Base-by-base conservation (phyloP, 2,113 vertebrate genomes). In the Conger conger region DNA sequence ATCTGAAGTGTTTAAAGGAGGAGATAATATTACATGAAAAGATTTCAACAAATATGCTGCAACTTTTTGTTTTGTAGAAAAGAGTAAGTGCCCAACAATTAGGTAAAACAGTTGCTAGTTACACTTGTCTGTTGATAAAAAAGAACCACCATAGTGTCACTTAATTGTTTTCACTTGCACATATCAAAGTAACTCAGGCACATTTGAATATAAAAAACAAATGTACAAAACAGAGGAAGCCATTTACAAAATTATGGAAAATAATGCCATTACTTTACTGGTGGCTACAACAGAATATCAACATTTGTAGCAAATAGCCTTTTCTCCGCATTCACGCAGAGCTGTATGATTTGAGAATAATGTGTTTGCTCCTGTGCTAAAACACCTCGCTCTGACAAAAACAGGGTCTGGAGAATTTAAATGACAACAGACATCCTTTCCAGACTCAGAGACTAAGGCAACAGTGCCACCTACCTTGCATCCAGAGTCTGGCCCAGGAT, bases 401-500 rank as follows among this genome's bases (percentile, higher is more conserved):
- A 50, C 45, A 50, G 45, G 45, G 45, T 50, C 45, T 50, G 45
- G 45, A 50, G 45, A 50, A 50, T 50, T 50, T 54, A 53, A 30
- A 37, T 35, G 45, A 63, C 20, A 63, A 0, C 57, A 68, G 40
- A 45, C 82, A n/a, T 54, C 27, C 13, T 20, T 9, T 83, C 40
- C 40, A 77, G 17, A 35, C 42, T 79, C 53, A 27, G 42, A 83
- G 30, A 81, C 30, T 80, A 8, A 57, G 30, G 33, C 35, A 82
- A 80, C 40, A 81, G 60, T 84, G 84, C 77, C 86, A 93, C 88
- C 90, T 93, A 98, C 98, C 98, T 97, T 0, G 97, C 97, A 91
- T 99, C 98, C 89, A 99, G 94, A 16, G 98, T 99, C 91, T 98
- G 97, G 86, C 97, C 98, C 90, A 99, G 90, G 86, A 99, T 99